Evolutionary conservation across 1,140 invertebrate species (phyloP), one percentile per base, ranked within the genome.

Genomic region (Drosophila burlai): DNA sequence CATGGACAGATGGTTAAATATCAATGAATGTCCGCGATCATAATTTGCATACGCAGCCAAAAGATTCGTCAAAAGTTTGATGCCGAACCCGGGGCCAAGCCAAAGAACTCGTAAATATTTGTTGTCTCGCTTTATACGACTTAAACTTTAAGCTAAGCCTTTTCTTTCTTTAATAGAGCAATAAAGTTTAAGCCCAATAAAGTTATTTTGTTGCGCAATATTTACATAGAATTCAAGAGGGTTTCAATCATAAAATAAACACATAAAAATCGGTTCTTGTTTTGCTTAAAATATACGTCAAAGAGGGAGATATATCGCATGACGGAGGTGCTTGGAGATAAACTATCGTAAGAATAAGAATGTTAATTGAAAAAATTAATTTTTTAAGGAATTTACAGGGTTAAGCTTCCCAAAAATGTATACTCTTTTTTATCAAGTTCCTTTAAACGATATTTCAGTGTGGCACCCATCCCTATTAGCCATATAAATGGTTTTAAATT

Each of bases 171-270:
- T 87, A 69, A 83, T 87, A 80, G 83, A 87, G 81, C 83, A 45
- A 86, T 86, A 86, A 86, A 86, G 69, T 66, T 61, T 29, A 73
- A 42, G 47, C 66, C 76, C 77, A 87, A 87, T 86, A 83, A 87
- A 87, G 83, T 66, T 82, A 86, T 87, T 86, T 86, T 87, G 83
- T 76, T 87, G 76, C 66, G 76, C 71, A 86, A 80, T 76, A 86
- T 86, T 86, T 86, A 86, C 83, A 87, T 87, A 86, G 83, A 75
- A 82, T 36, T 69, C 57, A 49, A 57, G 50, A 61, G 74, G 73
- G 34, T 72, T 76, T 76, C 31, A 38, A 62, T 75, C 75, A 54
- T 87, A 80, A 83, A 85, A 80, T 21, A n/a, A 46, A 18, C 69
- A 40, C 16, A 47, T 62, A 60, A 57, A 68, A 68, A 80, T 80